phyloP scores from a whole-genome alignment of 1,140 invertebrate genomes.

The Drosophila pseudoobscura region DNA sequence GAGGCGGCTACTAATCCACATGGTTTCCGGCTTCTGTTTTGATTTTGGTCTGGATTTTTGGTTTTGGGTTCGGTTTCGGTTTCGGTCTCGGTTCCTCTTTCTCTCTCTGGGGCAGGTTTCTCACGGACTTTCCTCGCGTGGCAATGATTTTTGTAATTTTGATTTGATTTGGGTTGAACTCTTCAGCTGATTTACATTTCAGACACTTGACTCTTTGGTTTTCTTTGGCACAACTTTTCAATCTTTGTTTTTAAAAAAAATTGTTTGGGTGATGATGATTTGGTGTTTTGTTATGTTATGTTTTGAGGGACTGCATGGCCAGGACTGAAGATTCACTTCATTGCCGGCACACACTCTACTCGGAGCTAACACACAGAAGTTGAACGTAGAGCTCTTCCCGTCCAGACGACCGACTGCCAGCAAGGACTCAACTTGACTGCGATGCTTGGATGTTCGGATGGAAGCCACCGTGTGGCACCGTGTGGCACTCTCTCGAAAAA shows the following conservation, averaged over 20 bases:
- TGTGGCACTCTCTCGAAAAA: constrained; percentile 36
- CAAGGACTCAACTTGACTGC: constrained; percentile 67
- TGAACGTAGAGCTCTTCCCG: constrained; percentile 28
- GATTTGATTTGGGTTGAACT: constrained; percentile 43
- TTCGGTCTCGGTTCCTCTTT: constrained; percentile 18
- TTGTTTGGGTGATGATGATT: constrained; percentile 29
- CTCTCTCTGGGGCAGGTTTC: constrained; percentile 5
- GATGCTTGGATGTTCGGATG: constrained; percentile 20
- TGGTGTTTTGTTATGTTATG: constrained; percentile 37
- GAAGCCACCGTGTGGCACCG: too few relatives aligned
- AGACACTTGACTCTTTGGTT: constrained; percentile 25
- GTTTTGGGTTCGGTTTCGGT: constrained; percentile 21
- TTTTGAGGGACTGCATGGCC: constrained; percentile 30
- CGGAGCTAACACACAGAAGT: constrained; percentile 18
- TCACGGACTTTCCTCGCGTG: constrained; percentile 24
- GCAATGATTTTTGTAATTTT: constrained; percentile 45
- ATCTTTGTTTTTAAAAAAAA: constrained; percentile 35
- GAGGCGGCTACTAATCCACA: constrained; percentile 80
- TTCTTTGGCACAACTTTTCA: constrained; percentile 62
- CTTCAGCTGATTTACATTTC: constrained; percentile 44
- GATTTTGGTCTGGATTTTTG: constrained; percentile 53
- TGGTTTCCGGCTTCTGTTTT: constrained; percentile 73
- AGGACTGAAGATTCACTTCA: constrained; percentile 1
- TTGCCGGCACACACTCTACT: constrained; percentile 48
- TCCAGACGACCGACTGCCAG: constrained; percentile 65